Conservation (phyloP, 2,888 invertebrate species). For the Drosophila yooni region DNA sequence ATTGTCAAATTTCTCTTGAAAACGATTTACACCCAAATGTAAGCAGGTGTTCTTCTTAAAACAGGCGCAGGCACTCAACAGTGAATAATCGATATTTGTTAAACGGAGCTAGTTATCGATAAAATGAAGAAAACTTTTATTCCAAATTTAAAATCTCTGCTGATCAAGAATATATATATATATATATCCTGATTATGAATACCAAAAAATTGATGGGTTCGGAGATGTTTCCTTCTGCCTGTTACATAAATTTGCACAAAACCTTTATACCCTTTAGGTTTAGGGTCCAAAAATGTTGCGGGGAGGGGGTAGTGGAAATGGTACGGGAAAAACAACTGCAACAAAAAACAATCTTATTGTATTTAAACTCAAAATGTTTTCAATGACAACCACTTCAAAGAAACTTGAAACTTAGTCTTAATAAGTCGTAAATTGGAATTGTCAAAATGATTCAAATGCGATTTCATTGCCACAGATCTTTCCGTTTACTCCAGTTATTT, state of each 20-base stretch:
- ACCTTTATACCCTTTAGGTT: not conserved
- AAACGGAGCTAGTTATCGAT: not conserved
- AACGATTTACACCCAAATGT: too few species aligned
- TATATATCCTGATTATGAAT: not conserved
- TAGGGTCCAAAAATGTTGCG: not conserved
- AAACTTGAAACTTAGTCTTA: not conserved
- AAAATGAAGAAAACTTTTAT: too few species aligned
- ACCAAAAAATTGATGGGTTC: not conserved
- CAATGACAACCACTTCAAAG: not conserved
- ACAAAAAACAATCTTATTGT: not conserved
- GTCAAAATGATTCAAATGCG: not conserved
- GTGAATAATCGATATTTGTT: not conserved
- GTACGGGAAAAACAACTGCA: not conserved
- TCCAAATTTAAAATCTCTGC: not conserved
- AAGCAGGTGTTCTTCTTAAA: too few species aligned
- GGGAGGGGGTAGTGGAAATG: not conserved
- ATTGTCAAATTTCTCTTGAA: not conserved
- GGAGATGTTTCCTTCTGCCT: not conserved
- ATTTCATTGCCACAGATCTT: not conserved
- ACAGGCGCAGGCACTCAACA: not conserved
- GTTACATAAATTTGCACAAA: not conserved
- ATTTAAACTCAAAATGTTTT: constrained; percentile 5
- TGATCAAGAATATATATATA: too few species aligned
- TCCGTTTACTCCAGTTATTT: not conserved
- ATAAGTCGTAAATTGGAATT: not conserved